Evolutionary conservation across 2,888 invertebrate species (phyloP).

Genomic region (Microdon myrmicae): DNA sequence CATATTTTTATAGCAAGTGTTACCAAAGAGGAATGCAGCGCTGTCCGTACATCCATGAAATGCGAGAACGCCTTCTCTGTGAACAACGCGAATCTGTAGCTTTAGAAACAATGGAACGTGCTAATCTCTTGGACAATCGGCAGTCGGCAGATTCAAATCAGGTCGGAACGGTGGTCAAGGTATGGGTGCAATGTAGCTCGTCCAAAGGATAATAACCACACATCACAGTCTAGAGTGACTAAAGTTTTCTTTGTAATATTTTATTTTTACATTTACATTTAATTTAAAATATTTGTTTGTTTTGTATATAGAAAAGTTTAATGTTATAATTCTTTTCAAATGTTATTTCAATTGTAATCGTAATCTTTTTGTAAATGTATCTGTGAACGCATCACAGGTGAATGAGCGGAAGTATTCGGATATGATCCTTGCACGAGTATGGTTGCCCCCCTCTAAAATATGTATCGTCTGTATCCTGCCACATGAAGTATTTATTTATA

Average conservation of each 20-base stretch:
- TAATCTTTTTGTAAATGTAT: slow-evolving; percentile 10
- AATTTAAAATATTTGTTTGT: slow-evolving; percentile 2
- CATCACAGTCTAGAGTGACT: background rate
- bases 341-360: slow-evolving; percentile 19
- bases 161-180: slow-evolving; percentile 90
- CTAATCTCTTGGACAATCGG: slow-evolving; percentile 67
- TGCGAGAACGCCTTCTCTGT: slow-evolving; percentile 89
- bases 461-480: slow-evolving; percentile 23
- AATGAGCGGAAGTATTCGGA: slow-evolving; percentile 30
- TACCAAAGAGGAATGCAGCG: slow-evolving; percentile 68
- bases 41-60: slow-evolving; percentile 92
- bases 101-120: slow-evolving; percentile 72
- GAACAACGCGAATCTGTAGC: slow-evolving; percentile 76
- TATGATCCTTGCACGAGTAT: slow-evolving; percentile 67
- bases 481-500: slow-evolving; percentile 26
- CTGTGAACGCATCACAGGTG: slow-evolving; percentile 22
- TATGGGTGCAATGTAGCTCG: slow-evolving; percentile 69
- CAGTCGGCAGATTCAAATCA: slow-evolving; percentile 73
- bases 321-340: slow-evolving; percentile 10
- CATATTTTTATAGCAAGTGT: background rate
- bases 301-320: too few relatives aligned
- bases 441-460: slow-evolving; percentile 61
- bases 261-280: slow-evolving; percentile 1
- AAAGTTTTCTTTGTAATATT: slow-evolving; percentile 7
- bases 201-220: slow-evolving; percentile 60